Conservation (phyloP, 2,888 invertebrate genomes). For the Phaonia tiefii region DNA sequence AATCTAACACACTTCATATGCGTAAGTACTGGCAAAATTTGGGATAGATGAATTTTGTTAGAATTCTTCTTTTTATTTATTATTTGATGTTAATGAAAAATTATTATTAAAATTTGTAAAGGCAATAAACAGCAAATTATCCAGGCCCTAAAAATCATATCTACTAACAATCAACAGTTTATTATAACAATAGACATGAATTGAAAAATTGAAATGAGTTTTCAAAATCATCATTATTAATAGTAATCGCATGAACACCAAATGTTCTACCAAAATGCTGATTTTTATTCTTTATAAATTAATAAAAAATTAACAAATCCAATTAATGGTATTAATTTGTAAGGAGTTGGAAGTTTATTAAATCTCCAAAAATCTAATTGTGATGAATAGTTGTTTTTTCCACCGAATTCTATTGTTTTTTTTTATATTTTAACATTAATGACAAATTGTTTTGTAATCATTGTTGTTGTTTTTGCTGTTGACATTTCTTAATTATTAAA, state of each 20-base stretch:
- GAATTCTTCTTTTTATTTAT: background rate
- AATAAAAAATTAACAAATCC: background rate
- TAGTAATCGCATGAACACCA: slow-evolving; percentile 9
- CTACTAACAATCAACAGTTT: background rate
- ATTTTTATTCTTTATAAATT: background rate
- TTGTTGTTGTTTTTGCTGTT: background rate
- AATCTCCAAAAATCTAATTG: no score
- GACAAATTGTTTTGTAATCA: background rate
- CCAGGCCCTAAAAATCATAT: slow-evolving; percentile 9
- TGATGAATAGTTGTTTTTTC: no score
- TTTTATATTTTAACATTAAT: background rate
- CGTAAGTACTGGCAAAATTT: background rate
- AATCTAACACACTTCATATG: background rate
- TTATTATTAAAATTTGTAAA: slow-evolving; percentile 27
- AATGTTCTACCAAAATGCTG: no score
- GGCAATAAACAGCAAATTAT: slow-evolving; percentile 14
- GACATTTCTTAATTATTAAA: background rate
- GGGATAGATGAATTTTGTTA: background rate
- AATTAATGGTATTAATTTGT: no score
- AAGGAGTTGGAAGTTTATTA: no score
- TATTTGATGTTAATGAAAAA: slow-evolving; percentile 21
- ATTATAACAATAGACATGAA: background rate
- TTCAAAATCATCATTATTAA: slow-evolving; percentile 13
- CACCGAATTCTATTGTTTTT: background rate
- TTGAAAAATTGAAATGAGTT: slow-evolving; percentile 11